Evolutionary conservation across 1,140 invertebrate species (phyloP).

Genomic region (Triops cancriformis): DNA sequence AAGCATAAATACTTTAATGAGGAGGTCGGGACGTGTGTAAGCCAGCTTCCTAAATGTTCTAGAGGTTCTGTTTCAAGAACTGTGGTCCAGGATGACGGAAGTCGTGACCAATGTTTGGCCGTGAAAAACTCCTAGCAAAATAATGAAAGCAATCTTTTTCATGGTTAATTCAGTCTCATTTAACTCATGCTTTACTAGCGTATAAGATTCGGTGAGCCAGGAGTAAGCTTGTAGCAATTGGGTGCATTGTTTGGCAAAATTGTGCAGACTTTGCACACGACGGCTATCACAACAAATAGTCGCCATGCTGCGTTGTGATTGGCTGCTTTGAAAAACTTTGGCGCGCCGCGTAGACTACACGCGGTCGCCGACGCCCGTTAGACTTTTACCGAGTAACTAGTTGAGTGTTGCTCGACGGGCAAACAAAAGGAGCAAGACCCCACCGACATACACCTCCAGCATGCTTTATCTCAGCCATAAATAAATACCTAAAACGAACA

Average conservation of each 20-base stretch:
- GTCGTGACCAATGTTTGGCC: slow-evolving; percentile 34
- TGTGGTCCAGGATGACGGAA: slow-evolving; percentile 33
- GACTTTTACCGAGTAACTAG: too few species aligned
- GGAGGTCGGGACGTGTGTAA: slow-evolving; percentile 22
- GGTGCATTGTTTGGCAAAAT: slow-evolving; percentile 11
- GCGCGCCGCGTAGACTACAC: slow-evolving; percentile 7
- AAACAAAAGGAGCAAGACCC: too few species aligned
- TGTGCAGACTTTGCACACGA: slow-evolving; percentile 5
- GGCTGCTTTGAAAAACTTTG: not conserved
- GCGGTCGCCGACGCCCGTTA: not conserved
- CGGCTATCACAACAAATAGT: slow-evolving; percentile 4
- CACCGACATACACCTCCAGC: too few species aligned
- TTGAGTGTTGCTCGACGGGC: too few species aligned
- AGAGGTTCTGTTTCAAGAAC: slow-evolving; percentile 31
- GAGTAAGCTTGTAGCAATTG: not conserved
- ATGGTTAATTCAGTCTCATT: not conserved
- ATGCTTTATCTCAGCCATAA: too few species aligned
- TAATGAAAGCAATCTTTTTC: slow-evolving; percentile 9
- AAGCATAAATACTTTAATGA: too few species aligned
- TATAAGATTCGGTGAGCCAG: slow-evolving; percentile 17
- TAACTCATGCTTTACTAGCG: not conserved
- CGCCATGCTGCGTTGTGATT: not conserved
- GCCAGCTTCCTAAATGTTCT: slow-evolving; percentile 31
- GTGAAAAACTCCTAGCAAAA: slow-evolving; percentile 38
- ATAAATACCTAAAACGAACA: too few species aligned